Evolutionary conservation across 2,797 vertebrate species (phyloP).

Genomic region (Nyctalus aviator): DNA sequence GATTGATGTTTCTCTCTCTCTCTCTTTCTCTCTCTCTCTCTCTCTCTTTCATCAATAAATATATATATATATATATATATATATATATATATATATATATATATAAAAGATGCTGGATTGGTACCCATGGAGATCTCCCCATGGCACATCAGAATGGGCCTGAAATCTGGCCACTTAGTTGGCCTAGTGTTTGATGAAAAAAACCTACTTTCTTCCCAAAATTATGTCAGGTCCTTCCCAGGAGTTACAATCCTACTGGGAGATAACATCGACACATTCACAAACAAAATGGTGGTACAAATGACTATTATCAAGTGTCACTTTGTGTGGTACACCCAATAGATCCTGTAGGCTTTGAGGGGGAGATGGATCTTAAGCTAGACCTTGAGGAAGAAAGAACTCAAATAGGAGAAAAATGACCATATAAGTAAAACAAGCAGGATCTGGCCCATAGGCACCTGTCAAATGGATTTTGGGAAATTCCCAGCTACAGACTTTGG

Average conservation of each 20-base stretch:
- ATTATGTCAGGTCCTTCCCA: not conserved
- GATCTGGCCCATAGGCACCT: not conserved
- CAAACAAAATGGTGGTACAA: not conserved
- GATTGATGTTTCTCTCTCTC: no score
- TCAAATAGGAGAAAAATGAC: slow-evolving; percentile 5
- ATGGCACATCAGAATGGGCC: not conserved
- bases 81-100: no score
- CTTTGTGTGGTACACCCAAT: not conserved
- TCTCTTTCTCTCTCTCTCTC: no score
- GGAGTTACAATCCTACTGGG: not conserved
- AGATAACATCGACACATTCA: not conserved
- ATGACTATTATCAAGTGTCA: not conserved
- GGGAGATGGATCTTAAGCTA: not conserved
- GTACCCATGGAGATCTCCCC: not conserved
- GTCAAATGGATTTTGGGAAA: not conserved
- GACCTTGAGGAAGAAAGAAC: not conserved
- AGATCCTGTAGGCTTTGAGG: not conserved
- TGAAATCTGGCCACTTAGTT: not conserved
- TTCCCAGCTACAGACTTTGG: not conserved
- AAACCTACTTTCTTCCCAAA: slow-evolving; percentile 32
- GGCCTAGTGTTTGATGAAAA: slow-evolving; percentile 14
- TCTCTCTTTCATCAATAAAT: no score
- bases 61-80: no score
- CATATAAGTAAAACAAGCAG: not conserved
- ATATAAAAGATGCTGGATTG: not conserved